Conservation (phyloP, 2,888 invertebrate species). For the Adineta ricciae region DNA sequence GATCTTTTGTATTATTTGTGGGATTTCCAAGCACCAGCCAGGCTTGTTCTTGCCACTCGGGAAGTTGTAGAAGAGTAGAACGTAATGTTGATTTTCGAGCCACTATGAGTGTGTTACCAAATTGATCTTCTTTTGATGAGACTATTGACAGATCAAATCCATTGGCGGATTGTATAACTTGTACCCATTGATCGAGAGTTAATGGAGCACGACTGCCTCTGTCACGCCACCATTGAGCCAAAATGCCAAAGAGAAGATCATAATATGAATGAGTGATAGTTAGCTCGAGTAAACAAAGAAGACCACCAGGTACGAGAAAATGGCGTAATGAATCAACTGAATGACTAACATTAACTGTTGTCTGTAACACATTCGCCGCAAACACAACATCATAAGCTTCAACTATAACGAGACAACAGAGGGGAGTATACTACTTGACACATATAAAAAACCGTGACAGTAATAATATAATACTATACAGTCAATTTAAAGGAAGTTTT, state of each 20-base stretch:
- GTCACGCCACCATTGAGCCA: not conserved
- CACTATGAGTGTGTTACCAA: not conserved
- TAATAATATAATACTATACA: no score
- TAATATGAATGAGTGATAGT: not conserved
- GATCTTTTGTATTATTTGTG: not conserved
- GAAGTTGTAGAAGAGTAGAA: not conserved
- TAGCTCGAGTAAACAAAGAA: not conserved
- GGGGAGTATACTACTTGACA: no score
- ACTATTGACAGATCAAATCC: not conserved
- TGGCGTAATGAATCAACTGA: not conserved
- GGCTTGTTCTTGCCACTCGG: not conserved
- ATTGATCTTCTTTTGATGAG: not conserved
- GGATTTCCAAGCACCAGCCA: not conserved
- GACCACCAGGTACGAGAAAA: not conserved
- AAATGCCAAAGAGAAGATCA: not conserved
- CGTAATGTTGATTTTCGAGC: not conserved
- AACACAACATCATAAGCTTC: not conserved
- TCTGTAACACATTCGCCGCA: not conserved
- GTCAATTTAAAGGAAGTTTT: no score
- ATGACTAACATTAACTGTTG: not conserved
- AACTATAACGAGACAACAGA: not conserved
- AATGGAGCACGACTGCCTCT: not conserved
- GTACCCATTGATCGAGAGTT: not conserved
- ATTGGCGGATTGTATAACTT: not conserved
- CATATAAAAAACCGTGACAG: no score